Conservation (phyloP, 2,888 invertebrate genomes). For the Erannis defoliaria region DNA sequence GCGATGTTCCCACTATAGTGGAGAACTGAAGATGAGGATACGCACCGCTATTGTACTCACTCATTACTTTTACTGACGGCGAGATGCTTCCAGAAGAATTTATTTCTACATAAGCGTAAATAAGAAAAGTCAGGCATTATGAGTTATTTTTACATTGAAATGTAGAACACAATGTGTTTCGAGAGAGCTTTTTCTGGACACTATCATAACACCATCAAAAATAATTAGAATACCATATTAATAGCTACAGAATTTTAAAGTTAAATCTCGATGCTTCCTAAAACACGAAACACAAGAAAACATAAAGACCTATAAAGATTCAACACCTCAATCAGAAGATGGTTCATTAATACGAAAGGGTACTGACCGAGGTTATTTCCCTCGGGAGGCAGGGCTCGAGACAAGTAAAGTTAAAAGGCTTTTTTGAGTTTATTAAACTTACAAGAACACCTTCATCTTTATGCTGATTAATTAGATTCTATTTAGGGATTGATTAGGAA, state of each 20-base stretch:
- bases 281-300: slow-evolving; percentile 21
- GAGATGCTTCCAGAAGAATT: slow-evolving; percentile 26
- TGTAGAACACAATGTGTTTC: slow-evolving; percentile 1
- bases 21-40: slow-evolving; percentile 48
- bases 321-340: slow-evolving; percentile 53
- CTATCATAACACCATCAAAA: background rate
- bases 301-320: slow-evolving; percentile 45
- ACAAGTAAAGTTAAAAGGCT: slow-evolving; percentile 37
- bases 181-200: background rate
- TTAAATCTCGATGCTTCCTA: background rate
- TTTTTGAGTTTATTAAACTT: background rate
- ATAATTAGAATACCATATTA: background rate
- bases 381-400: slow-evolving; percentile 50
- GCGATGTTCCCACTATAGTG: slow-evolving; percentile 67
- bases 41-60: slow-evolving; percentile 35
- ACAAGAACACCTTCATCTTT: background rate
- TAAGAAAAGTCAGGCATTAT: slow-evolving; percentile 15
- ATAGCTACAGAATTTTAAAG: background rate
- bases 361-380: slow-evolving; percentile 70
- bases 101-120: slow-evolving; percentile 24
- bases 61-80: slow-evolving; percentile 41
- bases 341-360: slow-evolving; percentile 57
- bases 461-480: slow-evolving; percentile 1
- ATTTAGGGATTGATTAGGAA: slow-evolving; percentile 7
- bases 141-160: slow-evolving; percentile 18